phyloP scores from a whole-genome alignment of 1,140 invertebrate genomes.

The Drosophila ogumai region DNA sequence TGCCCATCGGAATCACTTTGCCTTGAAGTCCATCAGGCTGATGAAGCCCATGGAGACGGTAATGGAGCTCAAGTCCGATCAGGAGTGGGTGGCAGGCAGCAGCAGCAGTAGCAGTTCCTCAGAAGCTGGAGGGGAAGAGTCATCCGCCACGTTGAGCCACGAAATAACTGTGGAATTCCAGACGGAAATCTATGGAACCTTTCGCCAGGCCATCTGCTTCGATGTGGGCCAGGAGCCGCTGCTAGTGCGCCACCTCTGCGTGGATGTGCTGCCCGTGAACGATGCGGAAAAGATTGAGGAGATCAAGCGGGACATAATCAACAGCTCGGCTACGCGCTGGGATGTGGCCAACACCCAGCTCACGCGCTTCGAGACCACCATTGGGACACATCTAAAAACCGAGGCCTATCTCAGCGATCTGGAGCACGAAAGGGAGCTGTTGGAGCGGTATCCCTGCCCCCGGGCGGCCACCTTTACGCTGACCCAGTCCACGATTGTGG shows the following conservation, averaged over 20 bases:
- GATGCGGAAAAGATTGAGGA: slow-evolving; percentile 90
- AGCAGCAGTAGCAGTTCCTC: slow-evolving; percentile 2
- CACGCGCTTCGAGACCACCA: slow-evolving; percentile 87
- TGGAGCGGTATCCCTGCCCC: slow-evolving; percentile 89
- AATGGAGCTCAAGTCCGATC: slow-evolving; percentile 85
- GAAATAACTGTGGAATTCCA: slow-evolving; percentile 89
- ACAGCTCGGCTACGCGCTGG: slow-evolving; percentile 88
- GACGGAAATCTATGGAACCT: slow-evolving; percentile 92
- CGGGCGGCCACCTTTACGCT: slow-evolving; percentile 88
- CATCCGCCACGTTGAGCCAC: slow-evolving; percentile 84
- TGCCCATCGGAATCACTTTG: slow-evolving; percentile 90
- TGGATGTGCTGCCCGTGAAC: slow-evolving; percentile 90
- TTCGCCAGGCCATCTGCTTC: slow-evolving; percentile 92
- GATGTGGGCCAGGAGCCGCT: slow-evolving; percentile 91
- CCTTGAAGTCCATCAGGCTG: slow-evolving; percentile 86
- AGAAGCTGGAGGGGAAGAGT: slow-evolving; percentile 22
- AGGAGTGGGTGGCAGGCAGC: slow-evolving; percentile 86
- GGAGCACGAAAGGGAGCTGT: slow-evolving; percentile 87
- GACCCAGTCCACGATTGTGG: slow-evolving; percentile 89
- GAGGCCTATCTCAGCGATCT: slow-evolving; percentile 85
- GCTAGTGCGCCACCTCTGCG: slow-evolving; percentile 90
- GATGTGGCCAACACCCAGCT: slow-evolving; percentile 87
- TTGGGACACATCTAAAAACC: slow-evolving; percentile 86
- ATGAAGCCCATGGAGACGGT: slow-evolving; percentile 60
- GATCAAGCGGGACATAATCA: slow-evolving; percentile 87